A percentile compares a stretch with the other conserved stretches of the same genome.
phyloP scores from a whole-genome alignment of 2,888 invertebrate genomes.

The Aphodius sticticus region DNA sequence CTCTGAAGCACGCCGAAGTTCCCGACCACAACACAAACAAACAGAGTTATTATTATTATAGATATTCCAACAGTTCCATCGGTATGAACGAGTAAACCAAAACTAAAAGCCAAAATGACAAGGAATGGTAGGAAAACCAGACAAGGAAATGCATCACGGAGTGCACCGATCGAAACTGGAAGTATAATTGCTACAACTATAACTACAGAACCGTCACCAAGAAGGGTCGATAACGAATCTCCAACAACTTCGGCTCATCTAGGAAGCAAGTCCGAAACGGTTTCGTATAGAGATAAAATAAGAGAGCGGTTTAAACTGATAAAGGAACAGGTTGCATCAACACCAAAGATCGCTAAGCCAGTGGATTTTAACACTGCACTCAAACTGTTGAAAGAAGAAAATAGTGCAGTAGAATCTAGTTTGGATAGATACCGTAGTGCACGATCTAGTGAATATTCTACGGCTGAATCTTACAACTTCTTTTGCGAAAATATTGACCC shows the following conservation, averaged over 20 bases:
- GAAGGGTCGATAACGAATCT: neutral
- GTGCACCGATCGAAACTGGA: neutral
- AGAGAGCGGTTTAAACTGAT: slow-evolving; percentile 56
- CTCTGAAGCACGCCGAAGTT: neutral
- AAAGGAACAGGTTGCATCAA: slow-evolving; percentile 54
- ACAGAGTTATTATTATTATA: neutral
- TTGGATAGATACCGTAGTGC: slow-evolving; percentile 17
- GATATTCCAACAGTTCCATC: neutral
- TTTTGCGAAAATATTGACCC: slow-evolving; percentile 38
- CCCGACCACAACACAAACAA: neutral
- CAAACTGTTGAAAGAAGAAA: slow-evolving; percentile 49
- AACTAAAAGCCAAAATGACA: neutral
- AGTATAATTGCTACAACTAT: neutral
- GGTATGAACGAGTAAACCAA: neutral
- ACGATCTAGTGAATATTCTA: slow-evolving; percentile 21
- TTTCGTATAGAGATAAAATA: slow-evolving; percentile 57
- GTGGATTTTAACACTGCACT: slow-evolving; percentile 40
- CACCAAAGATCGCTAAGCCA: slow-evolving; percentile 46
- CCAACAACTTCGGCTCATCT: slow-evolving; percentile 37
- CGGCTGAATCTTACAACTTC: slow-evolving; percentile 40
- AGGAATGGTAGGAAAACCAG: neutral
- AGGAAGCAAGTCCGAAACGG: slow-evolving; percentile 49
- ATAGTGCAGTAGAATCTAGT: slow-evolving; percentile 41
- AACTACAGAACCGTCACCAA: neutral
- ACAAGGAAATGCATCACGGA: neutral